Evolutionary conservation across 2,888 invertebrate species (phyloP).

Genomic region (Poecilobothrus nobilitatus): DNA sequence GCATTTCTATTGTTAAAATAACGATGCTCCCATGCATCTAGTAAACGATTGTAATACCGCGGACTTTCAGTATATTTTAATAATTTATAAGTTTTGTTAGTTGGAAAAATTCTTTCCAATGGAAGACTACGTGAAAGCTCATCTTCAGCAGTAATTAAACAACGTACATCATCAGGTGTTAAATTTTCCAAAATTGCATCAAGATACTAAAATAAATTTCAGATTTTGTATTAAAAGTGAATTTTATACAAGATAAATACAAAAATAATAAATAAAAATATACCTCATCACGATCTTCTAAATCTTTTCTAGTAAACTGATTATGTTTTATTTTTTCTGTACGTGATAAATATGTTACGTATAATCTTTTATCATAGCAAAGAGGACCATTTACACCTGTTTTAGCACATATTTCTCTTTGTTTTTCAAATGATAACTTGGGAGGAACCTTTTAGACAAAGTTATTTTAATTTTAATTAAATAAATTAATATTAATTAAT

Average conservation of each 20-base stretch:
- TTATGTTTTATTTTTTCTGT: slow-evolving; percentile 55
- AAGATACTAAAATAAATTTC: slow-evolving; percentile 54
- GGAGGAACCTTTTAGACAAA: slow-evolving; percentile 35
- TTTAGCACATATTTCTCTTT: slow-evolving; percentile 35
- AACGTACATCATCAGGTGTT: slow-evolving; percentile 84
- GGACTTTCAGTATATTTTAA: slow-evolving; percentile 71
- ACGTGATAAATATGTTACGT: slow-evolving; percentile 58
- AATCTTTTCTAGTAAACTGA: slow-evolving; percentile 37
- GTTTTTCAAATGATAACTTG: slow-evolving; percentile 38
- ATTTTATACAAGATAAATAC: neutral
- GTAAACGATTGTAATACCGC: slow-evolving; percentile 82
- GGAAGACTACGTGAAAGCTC: slow-evolving; percentile 60
- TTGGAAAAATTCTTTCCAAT: slow-evolving; percentile 83
- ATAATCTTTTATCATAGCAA: slow-evolving; percentile 61
- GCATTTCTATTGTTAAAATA: slow-evolving; percentile 52
- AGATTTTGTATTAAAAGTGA: slow-evolving; percentile 14
- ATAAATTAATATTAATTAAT: no score
- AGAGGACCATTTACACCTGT: slow-evolving; percentile 47
- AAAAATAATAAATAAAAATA: neutral
- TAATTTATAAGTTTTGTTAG: slow-evolving; percentile 63
- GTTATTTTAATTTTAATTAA: neutral
- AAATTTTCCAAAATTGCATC: slow-evolving; percentile 72
- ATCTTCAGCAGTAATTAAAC: slow-evolving; percentile 78
- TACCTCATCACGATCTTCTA: slow-evolving; percentile 39
- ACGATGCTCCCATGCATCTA: slow-evolving; percentile 84